Evolutionary conservation across 1,140 invertebrate genomes (phyloP).

Genomic region (Bathynomus jamesi): DNA sequence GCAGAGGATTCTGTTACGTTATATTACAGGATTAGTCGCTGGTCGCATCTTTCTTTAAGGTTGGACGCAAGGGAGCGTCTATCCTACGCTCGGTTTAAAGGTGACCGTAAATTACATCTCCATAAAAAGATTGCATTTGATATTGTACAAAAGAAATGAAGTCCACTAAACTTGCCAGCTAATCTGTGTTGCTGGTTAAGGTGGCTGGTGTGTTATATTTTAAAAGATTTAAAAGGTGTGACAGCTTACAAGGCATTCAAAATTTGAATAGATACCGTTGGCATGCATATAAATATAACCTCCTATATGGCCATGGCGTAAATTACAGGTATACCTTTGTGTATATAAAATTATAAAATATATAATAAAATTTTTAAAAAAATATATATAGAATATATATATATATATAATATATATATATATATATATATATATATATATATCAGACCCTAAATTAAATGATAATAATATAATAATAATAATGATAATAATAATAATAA

Average conservation of each 20-base stretch:
- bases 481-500: no score
- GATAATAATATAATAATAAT: no score
- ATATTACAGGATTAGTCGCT: not conserved
- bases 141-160: not conserved
- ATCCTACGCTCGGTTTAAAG: not conserved
- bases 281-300: not conserved
- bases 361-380: not conserved
- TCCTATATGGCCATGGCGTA: not conserved
- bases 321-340: not conserved
- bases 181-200: not conserved
- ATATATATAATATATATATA: not conserved
- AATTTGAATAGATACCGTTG: not conserved
- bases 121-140: not conserved
- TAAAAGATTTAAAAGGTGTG: not conserved
- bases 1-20: not conserved
- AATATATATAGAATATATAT: not conserved
- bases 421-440: constrained; percentile 3
- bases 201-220: not conserved
- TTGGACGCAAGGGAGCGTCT: not conserved
- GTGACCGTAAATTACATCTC: not conserved
- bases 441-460: no score
- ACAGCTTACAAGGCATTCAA: not conserved
- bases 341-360: not conserved
- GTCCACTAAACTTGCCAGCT: not conserved
- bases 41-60: no score